phyloP scores from a whole-genome alignment of 2,113 vertebrate species.

The Colius striatus region DNA sequence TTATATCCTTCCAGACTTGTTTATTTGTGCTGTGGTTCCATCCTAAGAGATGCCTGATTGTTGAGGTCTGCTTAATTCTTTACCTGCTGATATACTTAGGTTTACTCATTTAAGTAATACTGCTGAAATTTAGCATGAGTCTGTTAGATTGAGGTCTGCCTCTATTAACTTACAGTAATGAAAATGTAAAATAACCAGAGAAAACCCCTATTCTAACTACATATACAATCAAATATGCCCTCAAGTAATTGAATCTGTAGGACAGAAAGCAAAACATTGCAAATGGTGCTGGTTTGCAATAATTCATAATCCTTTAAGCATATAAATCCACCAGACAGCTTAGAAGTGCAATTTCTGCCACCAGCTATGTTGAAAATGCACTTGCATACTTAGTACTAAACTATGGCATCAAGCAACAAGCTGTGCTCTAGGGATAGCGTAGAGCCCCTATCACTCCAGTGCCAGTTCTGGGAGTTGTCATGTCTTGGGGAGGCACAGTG shows the following conservation, averaged over 20 bases:
- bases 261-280: conserved; percentile 41
- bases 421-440: not conserved
- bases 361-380: conserved; percentile 59
- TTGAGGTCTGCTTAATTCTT: not conserved
- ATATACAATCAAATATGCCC: conserved; percentile 40
- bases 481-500: not conserved
- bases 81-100: not conserved
- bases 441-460: conserved; percentile 29
- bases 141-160: not conserved
- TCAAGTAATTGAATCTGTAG: conserved; percentile 39
- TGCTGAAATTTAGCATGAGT: not conserved
- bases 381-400: conserved; percentile 53
- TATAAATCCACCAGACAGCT: conserved; percentile 59
- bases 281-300: conserved; percentile 41
- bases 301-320: conserved; percentile 69
- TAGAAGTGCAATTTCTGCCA: conserved; percentile 68
- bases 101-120: not conserved
- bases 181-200: conserved; percentile 52
- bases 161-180: conserved; percentile 38
- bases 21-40: not conserved
- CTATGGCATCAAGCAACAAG: conserved; percentile 46
- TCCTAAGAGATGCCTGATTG: not conserved
- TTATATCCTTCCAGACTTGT: not conserved
- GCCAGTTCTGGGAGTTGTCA: conserved; percentile 16
- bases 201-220: not conserved